Conservation (phyloP, 2,888 invertebrate species). For the Nephrotoma flavescens region DNA sequence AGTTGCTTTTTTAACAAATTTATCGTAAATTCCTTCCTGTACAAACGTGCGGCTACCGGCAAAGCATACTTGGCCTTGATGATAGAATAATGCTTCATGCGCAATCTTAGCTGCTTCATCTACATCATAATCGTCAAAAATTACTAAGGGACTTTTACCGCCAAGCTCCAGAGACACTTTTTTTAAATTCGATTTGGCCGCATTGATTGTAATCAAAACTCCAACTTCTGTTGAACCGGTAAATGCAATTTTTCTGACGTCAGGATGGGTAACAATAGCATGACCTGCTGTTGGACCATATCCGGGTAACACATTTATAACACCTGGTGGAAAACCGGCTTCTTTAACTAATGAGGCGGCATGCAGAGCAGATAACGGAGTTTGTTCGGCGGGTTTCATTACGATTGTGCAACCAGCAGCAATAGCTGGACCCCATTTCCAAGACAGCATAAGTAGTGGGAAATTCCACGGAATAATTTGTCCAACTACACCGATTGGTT, state of each 20-base stretch:
- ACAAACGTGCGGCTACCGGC: slow-evolving; percentile 85
- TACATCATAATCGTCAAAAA: slow-evolving; percentile 66
- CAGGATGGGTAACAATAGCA: slow-evolving; percentile 49
- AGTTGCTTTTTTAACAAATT: slow-evolving; percentile 61
- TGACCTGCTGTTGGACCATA: slow-evolving; percentile 62
- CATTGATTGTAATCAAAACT: slow-evolving; percentile 36
- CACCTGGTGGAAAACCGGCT: slow-evolving; percentile 68
- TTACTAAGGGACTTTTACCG: slow-evolving; percentile 76
- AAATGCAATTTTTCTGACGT: slow-evolving; percentile 62
- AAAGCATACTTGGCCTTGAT: slow-evolving; percentile 68
- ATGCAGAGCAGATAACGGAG: slow-evolving; percentile 62
- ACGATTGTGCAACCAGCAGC: slow-evolving; percentile 57
- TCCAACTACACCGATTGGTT: slow-evolving; percentile 65
- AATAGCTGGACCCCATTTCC: slow-evolving; percentile 60
- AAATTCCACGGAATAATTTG: slow-evolving; percentile 78
- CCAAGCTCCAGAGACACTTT: slow-evolving; percentile 73
- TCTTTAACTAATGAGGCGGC: slow-evolving; percentile 58
- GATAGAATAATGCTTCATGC: slow-evolving; percentile 51
- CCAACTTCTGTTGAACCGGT: slow-evolving; percentile 55
- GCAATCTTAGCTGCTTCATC: slow-evolving; percentile 46
- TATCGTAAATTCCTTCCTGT: slow-evolving; percentile 72
- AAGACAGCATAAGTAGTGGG: slow-evolving; percentile 61
- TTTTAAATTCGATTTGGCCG: slow-evolving; percentile 66
- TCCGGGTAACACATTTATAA: slow-evolving; percentile 59
- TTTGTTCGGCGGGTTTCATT: slow-evolving; percentile 75